Percentiles rank a stretch among this genome's conserved stretches.
These are phyloP conservation scores for Microctenopoma stevenorrisi DNA, from an alignment of 2,797 vertebrate genomes.

Conservation along the genomic window DNA sequence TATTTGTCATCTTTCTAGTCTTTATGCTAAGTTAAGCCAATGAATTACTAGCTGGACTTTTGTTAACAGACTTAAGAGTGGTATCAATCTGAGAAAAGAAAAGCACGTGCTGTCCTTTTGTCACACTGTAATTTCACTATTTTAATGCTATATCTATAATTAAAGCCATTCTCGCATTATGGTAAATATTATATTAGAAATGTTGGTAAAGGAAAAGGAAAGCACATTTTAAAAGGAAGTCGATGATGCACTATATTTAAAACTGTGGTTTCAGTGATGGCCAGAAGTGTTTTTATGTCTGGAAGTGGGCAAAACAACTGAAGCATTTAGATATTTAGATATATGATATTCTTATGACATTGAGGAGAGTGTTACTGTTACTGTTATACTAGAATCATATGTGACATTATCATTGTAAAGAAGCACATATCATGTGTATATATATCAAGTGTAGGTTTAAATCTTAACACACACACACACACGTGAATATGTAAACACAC, in stretches of 20 bases:
- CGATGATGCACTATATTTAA: too few species aligned
- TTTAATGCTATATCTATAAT: background rate
- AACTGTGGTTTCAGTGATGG: background rate
- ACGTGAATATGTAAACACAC: conserved; percentile 10
- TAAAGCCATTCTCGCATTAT: too few species aligned
- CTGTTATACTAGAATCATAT: too few species aligned
- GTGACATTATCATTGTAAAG: background rate
- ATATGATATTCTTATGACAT: too few species aligned
- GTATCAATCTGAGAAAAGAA: background rate
- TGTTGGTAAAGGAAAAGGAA: background rate
- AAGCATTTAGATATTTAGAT: too few species aligned
- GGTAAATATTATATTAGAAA: too few species aligned
- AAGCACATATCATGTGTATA: background rate
- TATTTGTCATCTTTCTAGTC: background rate
- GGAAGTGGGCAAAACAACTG: too few species aligned
- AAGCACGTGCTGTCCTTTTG: background rate
- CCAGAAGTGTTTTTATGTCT: background rate
- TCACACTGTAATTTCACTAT: background rate
- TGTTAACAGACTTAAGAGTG: background rate
- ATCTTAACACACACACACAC: conserved; percentile 30
- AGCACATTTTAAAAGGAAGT: background rate
- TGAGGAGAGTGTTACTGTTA: too few species aligned
- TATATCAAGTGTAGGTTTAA: conserved; percentile 49
- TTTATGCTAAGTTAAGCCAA: background rate
- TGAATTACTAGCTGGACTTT: background rate